Conservation (phyloP, 2,888 invertebrate species). For the Brachyopa scutellaris region DNA sequence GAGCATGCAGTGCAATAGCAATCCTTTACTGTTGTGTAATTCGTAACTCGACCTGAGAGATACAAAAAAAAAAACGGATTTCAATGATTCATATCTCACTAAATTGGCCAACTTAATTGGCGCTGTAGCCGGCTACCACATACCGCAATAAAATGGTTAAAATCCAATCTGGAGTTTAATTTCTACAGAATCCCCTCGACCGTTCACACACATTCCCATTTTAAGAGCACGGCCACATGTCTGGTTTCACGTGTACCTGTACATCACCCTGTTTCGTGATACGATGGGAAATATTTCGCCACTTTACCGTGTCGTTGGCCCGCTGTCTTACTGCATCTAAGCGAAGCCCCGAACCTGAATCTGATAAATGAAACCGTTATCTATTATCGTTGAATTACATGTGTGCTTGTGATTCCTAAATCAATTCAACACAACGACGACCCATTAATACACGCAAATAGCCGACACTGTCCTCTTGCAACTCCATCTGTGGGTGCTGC, state of each 20-base stretch:
- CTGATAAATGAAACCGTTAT: conserved; percentile 55
- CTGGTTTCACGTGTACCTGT: background rate
- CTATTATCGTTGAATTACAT: conserved; percentile 50
- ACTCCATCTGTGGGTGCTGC: conserved; percentile 24
- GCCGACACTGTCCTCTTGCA: conserved; percentile 35
- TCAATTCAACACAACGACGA: conserved; percentile 56
- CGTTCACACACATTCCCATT: background rate
- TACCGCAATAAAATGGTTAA: conserved; percentile 61
- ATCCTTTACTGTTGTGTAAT: conserved; percentile 53
- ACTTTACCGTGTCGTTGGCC: background rate
- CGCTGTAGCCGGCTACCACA: conserved; percentile 42
- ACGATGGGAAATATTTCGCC: too few species aligned
- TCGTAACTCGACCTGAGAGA: conserved; percentile 38
- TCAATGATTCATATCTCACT: conserved; percentile 63
- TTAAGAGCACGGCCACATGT: background rate
- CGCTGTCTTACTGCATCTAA: conserved; percentile 10
- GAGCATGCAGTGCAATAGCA: conserved; percentile 35
- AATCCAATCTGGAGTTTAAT: conserved; percentile 46
- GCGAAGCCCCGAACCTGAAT: conserved; percentile 46
- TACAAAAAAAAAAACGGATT: background rate
- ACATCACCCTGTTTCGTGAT: background rate
- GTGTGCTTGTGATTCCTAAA: conserved; percentile 57
- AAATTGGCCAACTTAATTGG: conserved; percentile 67
- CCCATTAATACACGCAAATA: conserved; percentile 66
- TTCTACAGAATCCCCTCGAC: conserved; percentile 2